These are phyloP conservation scores for Drosophila macrospina DNA, from an alignment of 2,888 invertebrate species.

Conservation along the genomic window DNA sequence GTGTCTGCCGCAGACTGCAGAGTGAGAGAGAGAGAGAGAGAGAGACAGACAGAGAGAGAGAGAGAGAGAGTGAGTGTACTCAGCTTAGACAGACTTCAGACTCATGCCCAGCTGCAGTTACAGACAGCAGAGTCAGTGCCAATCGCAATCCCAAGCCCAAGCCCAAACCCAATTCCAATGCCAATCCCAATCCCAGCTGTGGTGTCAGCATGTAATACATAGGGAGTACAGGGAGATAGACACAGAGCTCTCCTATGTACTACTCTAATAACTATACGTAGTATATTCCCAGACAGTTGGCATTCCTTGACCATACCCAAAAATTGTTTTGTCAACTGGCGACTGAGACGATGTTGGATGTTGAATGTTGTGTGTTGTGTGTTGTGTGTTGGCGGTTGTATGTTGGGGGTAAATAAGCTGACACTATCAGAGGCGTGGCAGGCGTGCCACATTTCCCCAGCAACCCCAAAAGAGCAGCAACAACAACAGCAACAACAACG, in stretches of 20 bases:
- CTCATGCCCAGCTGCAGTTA: constrained; percentile 21
- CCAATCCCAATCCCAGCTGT: neutral
- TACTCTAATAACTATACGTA: constrained; percentile 1
- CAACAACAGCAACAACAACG: constrained; percentile 2
- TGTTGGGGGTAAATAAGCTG: constrained; percentile 67
- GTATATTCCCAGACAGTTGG: constrained; percentile 44
- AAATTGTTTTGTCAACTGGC: constrained; percentile 66
- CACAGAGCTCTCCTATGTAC: constrained; percentile 4
- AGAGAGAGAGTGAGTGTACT: neutral
- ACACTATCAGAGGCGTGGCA: constrained; percentile 54
- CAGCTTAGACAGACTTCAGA: constrained; percentile 24
- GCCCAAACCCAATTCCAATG: neutral
- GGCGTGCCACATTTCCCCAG: constrained; percentile 52
- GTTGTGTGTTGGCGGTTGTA: neutral
- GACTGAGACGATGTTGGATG: constrained; percentile 1
- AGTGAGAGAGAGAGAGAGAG: neutral
- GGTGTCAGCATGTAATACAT: constrained; percentile 45
- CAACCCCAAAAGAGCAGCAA: constrained; percentile 26
- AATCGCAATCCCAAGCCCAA: constrained; percentile 4
- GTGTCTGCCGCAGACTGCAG: constrained; percentile 51
- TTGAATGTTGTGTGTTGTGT: neutral
- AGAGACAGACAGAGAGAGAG: neutral
- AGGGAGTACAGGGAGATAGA: constrained; percentile 17
- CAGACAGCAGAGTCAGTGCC: constrained; percentile 11
- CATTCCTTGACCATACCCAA: constrained; percentile 84